Percentiles rank a stretch among this genome's conserved stretches.
Conservation (phyloP, 2,113 vertebrate species). For the Ellobius talpinus region DNA sequence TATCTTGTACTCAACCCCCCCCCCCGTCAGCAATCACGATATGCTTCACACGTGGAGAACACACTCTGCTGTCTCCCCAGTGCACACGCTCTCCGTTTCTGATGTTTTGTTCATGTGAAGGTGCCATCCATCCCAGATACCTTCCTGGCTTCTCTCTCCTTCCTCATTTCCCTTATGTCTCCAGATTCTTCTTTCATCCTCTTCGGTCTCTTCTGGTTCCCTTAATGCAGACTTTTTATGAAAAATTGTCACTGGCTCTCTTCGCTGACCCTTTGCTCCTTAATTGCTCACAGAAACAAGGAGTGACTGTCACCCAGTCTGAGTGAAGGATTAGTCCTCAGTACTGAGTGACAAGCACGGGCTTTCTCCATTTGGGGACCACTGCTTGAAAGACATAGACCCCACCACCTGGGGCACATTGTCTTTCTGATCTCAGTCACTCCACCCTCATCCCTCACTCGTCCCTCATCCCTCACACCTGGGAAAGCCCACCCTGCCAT, state of each 20-base stretch:
- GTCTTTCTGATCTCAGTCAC: not conserved
- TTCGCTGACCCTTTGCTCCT: not conserved
- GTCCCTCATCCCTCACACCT: not conserved
- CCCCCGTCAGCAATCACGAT: not conserved
- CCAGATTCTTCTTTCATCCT: too few relatives aligned
- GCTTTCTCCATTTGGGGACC: not conserved
- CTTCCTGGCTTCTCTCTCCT: not conserved
- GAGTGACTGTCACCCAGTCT: not conserved
- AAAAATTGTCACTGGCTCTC: too few relatives aligned
- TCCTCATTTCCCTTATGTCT: too few relatives aligned
- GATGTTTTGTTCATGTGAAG: not conserved
- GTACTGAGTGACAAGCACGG: too few relatives aligned
- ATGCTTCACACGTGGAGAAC: not conserved
- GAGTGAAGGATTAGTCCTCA: not conserved
- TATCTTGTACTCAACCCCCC: not conserved
- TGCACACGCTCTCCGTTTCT: not conserved
- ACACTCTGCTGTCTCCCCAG: not conserved
- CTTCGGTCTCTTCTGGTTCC: too few relatives aligned
- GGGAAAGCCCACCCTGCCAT: not conserved
- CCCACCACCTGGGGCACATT: too few relatives aligned
- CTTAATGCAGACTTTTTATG: too few relatives aligned
- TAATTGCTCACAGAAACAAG: not conserved
- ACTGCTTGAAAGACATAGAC: not conserved
- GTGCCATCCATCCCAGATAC: not conserved
- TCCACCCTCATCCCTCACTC: not conserved